Conservation (phyloP, 2,113 vertebrate genomes). For the Cyanoramphus novaezelandiae region DNA sequence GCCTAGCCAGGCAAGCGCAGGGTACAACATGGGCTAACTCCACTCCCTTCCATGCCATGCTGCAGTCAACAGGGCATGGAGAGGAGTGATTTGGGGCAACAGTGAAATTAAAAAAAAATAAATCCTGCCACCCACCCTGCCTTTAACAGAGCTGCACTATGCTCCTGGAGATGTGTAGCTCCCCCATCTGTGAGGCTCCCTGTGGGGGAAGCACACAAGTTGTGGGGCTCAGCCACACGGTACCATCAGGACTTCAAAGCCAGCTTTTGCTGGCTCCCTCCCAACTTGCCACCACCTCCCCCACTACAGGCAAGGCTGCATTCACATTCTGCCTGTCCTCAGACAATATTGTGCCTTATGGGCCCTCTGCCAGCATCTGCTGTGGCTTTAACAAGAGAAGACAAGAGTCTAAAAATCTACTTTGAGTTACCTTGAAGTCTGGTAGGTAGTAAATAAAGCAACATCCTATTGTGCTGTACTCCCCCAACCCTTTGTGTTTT, state of each 20-base stretch:
- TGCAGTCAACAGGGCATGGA: background rate
- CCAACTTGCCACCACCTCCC: background rate
- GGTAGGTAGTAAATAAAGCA: conserved; percentile 9
- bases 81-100: background rate
- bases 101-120: background rate
- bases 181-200: background rate
- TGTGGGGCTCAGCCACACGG: background rate
- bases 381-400: background rate
- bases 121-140: background rate
- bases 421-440: background rate
- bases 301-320: background rate
- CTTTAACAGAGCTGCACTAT: background rate
- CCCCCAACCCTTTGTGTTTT: conserved; percentile 77
- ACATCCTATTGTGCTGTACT: conserved; percentile 50
- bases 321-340: conserved; percentile 7
- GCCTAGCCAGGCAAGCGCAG: rapidly evolving
- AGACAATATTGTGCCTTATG: background rate
- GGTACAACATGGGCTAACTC: too few relatives aligned
- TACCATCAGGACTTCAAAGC: conserved; percentile 19
- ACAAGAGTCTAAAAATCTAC: background rate
- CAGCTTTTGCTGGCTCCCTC: background rate
- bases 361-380: conserved; percentile 5
- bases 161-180: background rate
- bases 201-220: rapidly evolving
- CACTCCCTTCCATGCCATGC: background rate